Evolutionary conservation across 1,140 invertebrate species (phyloP), one percentile per base, ranked within the genome.

Genomic region (Steinernema khuongi): DNA sequence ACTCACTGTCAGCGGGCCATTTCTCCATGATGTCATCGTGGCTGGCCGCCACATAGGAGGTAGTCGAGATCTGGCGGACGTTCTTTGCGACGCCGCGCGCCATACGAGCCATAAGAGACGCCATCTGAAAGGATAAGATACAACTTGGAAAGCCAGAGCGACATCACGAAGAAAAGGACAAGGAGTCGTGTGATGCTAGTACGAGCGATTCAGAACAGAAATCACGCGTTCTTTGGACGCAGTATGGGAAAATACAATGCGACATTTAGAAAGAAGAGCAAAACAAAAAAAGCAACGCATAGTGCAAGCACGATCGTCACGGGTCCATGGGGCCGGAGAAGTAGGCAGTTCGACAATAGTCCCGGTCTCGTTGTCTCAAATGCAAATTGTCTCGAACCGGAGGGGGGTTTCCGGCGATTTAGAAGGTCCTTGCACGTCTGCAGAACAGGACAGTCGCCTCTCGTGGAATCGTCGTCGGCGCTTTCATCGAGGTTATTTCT

Each of bases 1-100:
- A 74, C 76, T 77, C 41, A 82, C 81, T 81, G 36, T 82, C 81
- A 60, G 82, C 75, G n/a, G 82, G 82, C 82, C 84, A 85, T 67
- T 85, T 85, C 73, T 81, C 77, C 84, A 85, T 84, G 74, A 84
- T 80, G 31, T 84, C 83, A 32, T 83, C 83, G 33, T 74, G 79
- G 68, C 41, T 70, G 31, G 69, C 44, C 33, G 66, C 60, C 66
- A 71, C 70, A 32, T 36, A 66, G 29, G 75, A 73, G 69, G 75
- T 79, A 28, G 75, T 81, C n/a, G 76, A 76, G 30, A 81, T 67
- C 19, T 73, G 50, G 29, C 79, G 71, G 36, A 76, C 50, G 33
- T 60, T 70, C 68, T 75, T 74, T 22, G 50, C 30, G 26, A 71
- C 67, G 44, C 60, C n/a, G 18, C 72, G 67, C 22, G 72, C 67